phyloP scores from a whole-genome alignment of 2,888 invertebrate species.

The Mesorhabditis belari region DNA sequence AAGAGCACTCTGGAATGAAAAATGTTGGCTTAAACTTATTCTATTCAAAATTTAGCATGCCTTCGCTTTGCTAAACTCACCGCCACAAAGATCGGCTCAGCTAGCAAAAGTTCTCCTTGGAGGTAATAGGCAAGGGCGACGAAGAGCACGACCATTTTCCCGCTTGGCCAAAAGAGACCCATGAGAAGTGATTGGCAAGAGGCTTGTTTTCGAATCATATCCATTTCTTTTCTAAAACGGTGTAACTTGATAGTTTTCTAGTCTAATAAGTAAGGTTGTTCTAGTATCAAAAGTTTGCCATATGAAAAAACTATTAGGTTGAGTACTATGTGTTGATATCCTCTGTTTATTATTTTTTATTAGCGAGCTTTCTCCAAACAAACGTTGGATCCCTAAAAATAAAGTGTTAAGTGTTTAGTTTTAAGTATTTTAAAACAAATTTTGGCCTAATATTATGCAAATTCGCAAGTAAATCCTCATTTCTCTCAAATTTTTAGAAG shows the following conservation, averaged over 20 bases:
- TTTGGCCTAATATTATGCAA: no score
- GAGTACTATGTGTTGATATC: no score
- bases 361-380: no score
- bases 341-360: no score
- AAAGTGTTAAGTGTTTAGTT: no score
- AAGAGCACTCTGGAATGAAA: constrained; percentile 61
- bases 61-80: constrained; percentile 13
- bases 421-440: no score
- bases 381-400: no score
- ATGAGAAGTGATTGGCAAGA: constrained; percentile 33
- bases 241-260: background rate
- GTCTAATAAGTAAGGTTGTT: no score
- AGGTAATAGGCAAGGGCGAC: constrained; percentile 73
- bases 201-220: constrained; percentile 41
- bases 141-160: constrained; percentile 74
- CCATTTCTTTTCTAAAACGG: constrained; percentile 65
- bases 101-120: constrained; percentile 64
- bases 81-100: constrained; percentile 59
- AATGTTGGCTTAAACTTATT: background rate
- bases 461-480: no score
- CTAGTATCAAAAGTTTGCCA: no score
- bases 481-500: no score
- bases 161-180: constrained; percentile 51
- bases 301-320: no score
- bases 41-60: background rate